These are phyloP conservation scores for Nothura maculosa DNA, from an alignment of 2,797 vertebrate species.

Conservation along the genomic window DNA sequence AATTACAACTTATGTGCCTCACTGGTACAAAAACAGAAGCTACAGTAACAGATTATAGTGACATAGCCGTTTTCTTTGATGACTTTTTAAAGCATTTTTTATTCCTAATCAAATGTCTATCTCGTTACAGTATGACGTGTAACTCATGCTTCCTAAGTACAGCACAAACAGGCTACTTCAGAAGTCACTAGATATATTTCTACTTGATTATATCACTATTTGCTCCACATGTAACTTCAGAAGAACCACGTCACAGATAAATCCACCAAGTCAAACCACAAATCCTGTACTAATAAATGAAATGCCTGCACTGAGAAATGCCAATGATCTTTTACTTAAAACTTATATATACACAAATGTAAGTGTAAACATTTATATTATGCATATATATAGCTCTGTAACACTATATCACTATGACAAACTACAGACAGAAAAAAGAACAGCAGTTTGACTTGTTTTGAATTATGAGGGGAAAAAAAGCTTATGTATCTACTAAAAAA, in stretches of 20 bases:
- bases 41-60: background rate
- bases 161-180: background rate
- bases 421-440: background rate
- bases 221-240: background rate
- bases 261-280: background rate
- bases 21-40: background rate
- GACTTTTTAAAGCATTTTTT: background rate
- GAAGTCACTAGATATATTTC: accelerated
- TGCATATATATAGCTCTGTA: background rate
- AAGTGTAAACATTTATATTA: accelerated
- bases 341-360: background rate
- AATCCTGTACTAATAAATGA: background rate
- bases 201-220: background rate
- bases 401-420: background rate
- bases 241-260: accelerated
- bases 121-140: background rate
- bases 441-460: background rate
- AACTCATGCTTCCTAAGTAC: background rate
- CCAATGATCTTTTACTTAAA: background rate
- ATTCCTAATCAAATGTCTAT: background rate
- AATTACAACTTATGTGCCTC: background rate
- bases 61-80: background rate
- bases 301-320: background rate
- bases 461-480: background rate
- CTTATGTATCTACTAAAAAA: background rate